Evolutionary conservation across 2,888 invertebrate species (phyloP), one percentile per base, ranked within the genome.

Genomic region (Hedya salicella): DNA sequence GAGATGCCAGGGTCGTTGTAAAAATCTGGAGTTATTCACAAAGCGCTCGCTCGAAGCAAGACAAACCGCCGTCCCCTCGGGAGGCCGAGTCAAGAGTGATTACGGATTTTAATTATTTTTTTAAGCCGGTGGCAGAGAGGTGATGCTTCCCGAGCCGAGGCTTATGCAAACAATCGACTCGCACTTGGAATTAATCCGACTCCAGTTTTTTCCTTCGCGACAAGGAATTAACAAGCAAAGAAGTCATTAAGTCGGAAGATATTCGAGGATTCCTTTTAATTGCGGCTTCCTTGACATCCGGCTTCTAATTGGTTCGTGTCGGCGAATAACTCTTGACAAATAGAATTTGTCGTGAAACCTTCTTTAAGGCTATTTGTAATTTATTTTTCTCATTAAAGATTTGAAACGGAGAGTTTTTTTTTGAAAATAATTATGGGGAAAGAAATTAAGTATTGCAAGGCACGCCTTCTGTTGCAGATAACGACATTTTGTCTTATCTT

Each of bases 81-180:
- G 85, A 89, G 87, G 79, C 77, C 85, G 87, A 91, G 88, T 92
- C 92, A 90, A 89, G 90, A 92, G 91, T 92, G 91, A 92, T 92
- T 92, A 91, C 91, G 89, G 91, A 91, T 92, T 92, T 92, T 92
- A 92, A 92, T 92, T 92, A 92, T 92, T 92, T 91, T 92, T 92
- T 92, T 91, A 92, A 92, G 92, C 91, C 92, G 86, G 90, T 90
- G 89, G 91, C 89, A 81, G 83, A 78, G 87, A 91, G 92, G 91
- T 91, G 92, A 91, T 89, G 91, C 85, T 91, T 89, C 90, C 90
- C 89, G 80, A 78, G 78, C 80, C 80, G 86, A 83, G 87, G 89
- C 92, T 91, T 91, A 91, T 91, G 91, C 92, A 92, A 92, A 92
- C 92, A 92, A 92, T 92, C 89, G 91, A 88, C 88, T 91, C 84